Base-by-base conservation (phyloP, 2,888 invertebrate species). In the Adelognathus sp. region DNA sequence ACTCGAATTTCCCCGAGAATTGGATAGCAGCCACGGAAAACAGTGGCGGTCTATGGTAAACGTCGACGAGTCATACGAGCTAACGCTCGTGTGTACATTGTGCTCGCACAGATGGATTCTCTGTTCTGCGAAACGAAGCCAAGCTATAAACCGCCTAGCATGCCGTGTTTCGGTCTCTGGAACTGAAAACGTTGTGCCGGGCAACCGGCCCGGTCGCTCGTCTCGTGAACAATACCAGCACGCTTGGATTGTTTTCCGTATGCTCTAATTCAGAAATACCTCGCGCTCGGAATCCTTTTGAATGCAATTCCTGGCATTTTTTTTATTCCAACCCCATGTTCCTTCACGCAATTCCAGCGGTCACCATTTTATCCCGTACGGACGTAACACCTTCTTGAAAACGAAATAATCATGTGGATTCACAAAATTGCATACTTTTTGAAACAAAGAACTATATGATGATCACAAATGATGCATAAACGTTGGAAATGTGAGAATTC, bases 21-120 rank as follows among this genome's bases (percentile, higher is more conserved):
- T 75, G 75, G 75, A 79, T 60, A 39, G 74, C 14, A 31, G 64
- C 74, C 70, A 70, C 29, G 52, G 64, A 75, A 70, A 75, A 77
- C 63, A 73, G 58, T 74, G 63, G 58, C n/a, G n/a, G 52, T 66
- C 70, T 52, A 71, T 79, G 67, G 78, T 54, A 60, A 66, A 75
- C 66, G 63, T 56, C n/a, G 71, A 52, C 52, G 52, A 58, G 52
- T 50, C 50, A 50, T 72, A 52, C 36, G 78, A 66, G 58, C 44
- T 50, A 11, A 39, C 11, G 14, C 50, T 31, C 36, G 70, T 70
- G 41, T 54, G 58, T 29, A 36, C 33, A 36, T 60, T 18, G 21
- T 41, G 44, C 46, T 64, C 64, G 66, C 44, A 60, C 41, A 44
- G 36, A 70, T 41, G 54, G 60, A 66, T 79, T 61, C 54, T 16